phyloP scores from a whole-genome alignment of 2,113 vertebrate genomes.

The Ptilonorhynchus violaceus region DNA sequence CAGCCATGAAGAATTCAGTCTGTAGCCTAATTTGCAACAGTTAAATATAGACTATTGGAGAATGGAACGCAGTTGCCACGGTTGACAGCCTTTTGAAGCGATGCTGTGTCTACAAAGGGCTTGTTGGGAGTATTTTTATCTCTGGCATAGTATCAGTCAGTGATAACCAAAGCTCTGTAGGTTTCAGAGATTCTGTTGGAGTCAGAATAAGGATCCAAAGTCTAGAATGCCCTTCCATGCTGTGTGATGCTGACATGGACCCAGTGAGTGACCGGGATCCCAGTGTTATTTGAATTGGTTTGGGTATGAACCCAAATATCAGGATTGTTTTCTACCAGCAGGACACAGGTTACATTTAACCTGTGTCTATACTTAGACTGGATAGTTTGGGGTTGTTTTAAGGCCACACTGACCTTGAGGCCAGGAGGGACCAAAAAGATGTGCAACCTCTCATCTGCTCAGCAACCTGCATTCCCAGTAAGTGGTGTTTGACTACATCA shows the following conservation, averaged over 20 bases:
- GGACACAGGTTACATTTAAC: background rate
- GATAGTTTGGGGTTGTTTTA: background rate
- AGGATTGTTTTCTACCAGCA: background rate
- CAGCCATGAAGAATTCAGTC: slow-evolving; percentile 20
- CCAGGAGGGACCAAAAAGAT: background rate
- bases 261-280: background rate
- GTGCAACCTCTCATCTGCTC: accelerated
- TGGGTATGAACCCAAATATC: background rate
- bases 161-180: background rate
- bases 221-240: background rate
- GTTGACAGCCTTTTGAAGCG: slow-evolving; percentile 18
- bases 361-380: background rate
- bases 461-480: background rate
- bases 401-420: background rate
- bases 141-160: background rate
- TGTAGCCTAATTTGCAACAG: slow-evolving; percentile 43
- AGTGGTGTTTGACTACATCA: background rate
- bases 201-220: background rate
- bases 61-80: background rate
- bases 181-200: background rate
- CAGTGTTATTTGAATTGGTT: background rate
- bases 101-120: slow-evolving; percentile 19
- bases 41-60: slow-evolving; percentile 54
- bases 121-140: slow-evolving; percentile 2
- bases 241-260: background rate